A percentile compares a stretch with the other conserved stretches of the same genome.
Conservation (phyloP, 2,113 vertebrate species). For the Todiramphus chloris region DNA sequence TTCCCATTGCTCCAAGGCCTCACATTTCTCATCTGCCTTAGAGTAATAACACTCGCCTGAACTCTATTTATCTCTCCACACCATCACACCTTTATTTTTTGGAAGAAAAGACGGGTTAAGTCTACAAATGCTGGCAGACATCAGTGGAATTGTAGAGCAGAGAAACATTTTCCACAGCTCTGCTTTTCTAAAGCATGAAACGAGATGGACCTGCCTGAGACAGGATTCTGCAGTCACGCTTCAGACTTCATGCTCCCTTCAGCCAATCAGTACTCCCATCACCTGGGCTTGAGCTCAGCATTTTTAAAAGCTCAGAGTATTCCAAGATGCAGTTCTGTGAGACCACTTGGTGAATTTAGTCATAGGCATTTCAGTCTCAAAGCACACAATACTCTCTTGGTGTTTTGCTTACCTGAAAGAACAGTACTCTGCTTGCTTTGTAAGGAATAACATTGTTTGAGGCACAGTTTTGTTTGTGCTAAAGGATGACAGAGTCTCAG, state of each 20-base stretch:
- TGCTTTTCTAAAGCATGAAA: neutral
- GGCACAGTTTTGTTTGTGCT: slow-evolving; percentile 26
- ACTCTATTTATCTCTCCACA: neutral
- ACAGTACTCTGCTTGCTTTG: neutral
- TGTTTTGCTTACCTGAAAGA: neutral
- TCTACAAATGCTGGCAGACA: neutral
- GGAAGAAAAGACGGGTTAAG: neutral
- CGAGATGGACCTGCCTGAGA: neutral
- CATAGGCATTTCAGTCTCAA: neutral
- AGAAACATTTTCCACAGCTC: neutral
- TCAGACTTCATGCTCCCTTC: neutral
- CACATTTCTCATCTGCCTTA: slow-evolving; percentile 4
- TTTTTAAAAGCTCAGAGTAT: neutral
- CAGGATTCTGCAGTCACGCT: slow-evolving; percentile 35
- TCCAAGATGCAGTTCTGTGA: neutral
- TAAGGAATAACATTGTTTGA: slow-evolving; percentile 7
- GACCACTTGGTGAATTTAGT: neutral
- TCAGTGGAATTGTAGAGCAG: neutral
- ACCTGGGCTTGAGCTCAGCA: neutral
- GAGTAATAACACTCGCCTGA: neutral
- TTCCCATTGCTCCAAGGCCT: neutral
- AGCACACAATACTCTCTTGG: neutral
- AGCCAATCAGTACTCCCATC: neutral
- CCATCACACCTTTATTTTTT: neutral
- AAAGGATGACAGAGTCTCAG: slow-evolving; percentile 17